A percentile compares a stretch with the other conserved stretches of the same genome.
Conservation (phyloP, 2,888 invertebrate genomes). For the Clistopyga incitator region DNA sequence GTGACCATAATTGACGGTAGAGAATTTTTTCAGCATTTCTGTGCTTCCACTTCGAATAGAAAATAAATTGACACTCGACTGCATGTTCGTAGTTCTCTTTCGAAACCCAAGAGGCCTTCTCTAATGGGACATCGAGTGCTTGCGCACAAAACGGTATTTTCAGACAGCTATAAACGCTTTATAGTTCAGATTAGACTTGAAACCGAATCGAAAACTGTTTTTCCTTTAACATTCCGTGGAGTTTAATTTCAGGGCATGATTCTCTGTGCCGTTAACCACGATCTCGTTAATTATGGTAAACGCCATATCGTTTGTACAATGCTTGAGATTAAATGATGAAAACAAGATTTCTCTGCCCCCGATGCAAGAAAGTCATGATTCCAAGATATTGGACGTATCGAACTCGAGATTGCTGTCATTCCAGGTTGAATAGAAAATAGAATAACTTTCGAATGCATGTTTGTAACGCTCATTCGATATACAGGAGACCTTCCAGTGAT, state of each 20-base stretch:
- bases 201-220: neutral
- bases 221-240: neutral
- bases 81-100: neutral
- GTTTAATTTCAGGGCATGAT: neutral
- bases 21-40: slow-evolving; percentile 2
- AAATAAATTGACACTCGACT: slow-evolving; percentile 10
- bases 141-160: neutral
- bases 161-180: neutral
- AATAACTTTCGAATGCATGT: no score
- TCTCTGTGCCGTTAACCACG: no score
- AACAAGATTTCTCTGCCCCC: no score
- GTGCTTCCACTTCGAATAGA: neutral
- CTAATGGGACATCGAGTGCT: neutral
- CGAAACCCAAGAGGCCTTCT: neutral
- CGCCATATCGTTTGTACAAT: no score
- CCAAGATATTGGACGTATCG: no score
- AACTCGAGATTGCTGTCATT: no score
- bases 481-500: no score
- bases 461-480: no score
- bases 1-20: slow-evolving; percentile 26
- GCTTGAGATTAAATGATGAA: no score
- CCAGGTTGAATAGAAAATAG: no score
- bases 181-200: neutral
- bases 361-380: no score
- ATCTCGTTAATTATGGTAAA: no score